Base-by-base conservation (phyloP, 1,140 invertebrate genomes). In the Catajapyx aquilonaris region DNA sequence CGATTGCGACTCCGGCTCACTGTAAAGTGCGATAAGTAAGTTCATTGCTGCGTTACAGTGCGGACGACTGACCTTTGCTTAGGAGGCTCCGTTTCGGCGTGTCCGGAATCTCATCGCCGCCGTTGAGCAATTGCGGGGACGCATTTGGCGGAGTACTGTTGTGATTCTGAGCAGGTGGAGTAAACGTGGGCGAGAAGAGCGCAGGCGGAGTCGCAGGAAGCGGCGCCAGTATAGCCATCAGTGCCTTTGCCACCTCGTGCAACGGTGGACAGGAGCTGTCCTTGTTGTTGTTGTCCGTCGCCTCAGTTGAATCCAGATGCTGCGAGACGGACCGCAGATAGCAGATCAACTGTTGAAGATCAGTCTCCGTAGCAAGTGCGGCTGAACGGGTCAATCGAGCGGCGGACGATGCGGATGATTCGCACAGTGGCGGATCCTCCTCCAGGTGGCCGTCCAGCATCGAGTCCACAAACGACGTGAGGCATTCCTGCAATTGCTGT, bases 381-480 rank as follows among this genome's bases (percentile, higher is more conserved):
- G 72, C 66, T 9, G 67, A 62, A 41, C 73, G 59, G n/a, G n/a
- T n/a, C n/a, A n/a, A n/a, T n/a, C 31, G 61, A 59, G 23, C 77
- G 52, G 32, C 68, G 67, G 32, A 68, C 63, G 25, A 74, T 52
- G 31, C 69, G 68, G 34, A 60, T 65, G 39, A 62, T 63, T 20
- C 67, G 64, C 16, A 67, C 60, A 38, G 66, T 56, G 2, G 54
- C 54, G 37, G 63, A 59, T 35, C 66, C 65, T 65, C 61, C 33
- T 71, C 63, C 23, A 62, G 56, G 3, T 55, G 57, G 21, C 68
- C 62, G 39, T 75, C 68, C 20, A 81, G 50, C 45, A 86, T 65
- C 4, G 62, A 54, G 44, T 81, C 78, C 41, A 85, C 57, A 35
- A 84, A 62, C 22, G 71, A 69, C n/a, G 71, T 69, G 31, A 85